Percentiles rank a stretch among this genome's conserved stretches.
phyloP scores from a whole-genome alignment of 2,888 invertebrate species.

The Anthophora plumipes region DNA sequence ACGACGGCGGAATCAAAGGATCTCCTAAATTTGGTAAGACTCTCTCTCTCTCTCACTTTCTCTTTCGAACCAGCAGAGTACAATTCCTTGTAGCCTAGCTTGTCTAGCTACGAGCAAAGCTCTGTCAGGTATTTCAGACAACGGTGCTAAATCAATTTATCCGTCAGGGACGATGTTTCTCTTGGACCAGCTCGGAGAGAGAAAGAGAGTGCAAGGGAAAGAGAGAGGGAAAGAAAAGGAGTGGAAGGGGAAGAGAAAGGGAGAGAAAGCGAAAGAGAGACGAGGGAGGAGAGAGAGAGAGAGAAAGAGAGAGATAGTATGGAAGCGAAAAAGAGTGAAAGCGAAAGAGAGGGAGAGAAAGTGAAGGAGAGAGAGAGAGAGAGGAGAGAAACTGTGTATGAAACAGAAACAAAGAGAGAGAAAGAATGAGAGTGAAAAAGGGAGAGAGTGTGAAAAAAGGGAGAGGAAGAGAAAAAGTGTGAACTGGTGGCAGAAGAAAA shows the following conservation, averaged over 20 bases:
- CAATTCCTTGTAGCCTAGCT: slow-evolving; percentile 49
- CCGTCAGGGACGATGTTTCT: slow-evolving; percentile 53
- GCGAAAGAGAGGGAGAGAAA: too few species aligned
- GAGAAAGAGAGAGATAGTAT: too few species aligned
- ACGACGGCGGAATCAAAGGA: slow-evolving; percentile 5
- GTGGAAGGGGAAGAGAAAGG: too few species aligned
- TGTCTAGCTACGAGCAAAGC: slow-evolving; percentile 48
- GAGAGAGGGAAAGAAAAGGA: background rate
- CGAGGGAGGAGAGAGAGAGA: too few species aligned
- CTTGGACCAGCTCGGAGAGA: slow-evolving; percentile 42
- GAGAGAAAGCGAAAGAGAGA: too few species aligned
- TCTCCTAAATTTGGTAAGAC: slow-evolving; percentile 41
- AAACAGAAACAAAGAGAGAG: background rate
- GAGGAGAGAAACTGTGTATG: background rate
- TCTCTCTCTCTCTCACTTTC: slow-evolving; percentile 4
- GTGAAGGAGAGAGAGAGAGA: background rate
- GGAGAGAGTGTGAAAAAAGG: background rate
- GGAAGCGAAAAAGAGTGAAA: too few species aligned
- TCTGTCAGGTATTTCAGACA: slow-evolving; percentile 52
- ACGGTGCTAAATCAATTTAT: slow-evolving; percentile 57
- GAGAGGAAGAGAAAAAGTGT: too few species aligned
- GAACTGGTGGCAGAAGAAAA: too few species aligned
- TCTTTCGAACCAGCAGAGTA: slow-evolving; percentile 31
- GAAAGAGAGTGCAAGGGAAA: background rate
- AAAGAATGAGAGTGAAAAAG: background rate